Conservation (phyloP, 2,797 vertebrate species). For the Thalassophryne amazonica region DNA sequence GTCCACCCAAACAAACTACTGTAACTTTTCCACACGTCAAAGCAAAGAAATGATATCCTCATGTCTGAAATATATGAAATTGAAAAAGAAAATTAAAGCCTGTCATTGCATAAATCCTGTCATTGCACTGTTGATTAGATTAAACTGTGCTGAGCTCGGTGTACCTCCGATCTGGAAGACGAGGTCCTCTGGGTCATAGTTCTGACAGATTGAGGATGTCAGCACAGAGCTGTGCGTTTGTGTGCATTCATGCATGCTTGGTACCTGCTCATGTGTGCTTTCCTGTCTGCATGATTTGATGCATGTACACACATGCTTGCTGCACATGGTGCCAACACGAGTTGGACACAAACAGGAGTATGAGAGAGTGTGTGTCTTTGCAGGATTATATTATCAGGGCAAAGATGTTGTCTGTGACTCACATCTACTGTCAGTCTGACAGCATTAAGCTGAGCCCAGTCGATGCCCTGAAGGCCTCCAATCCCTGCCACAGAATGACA, state of each 20-base stretch:
- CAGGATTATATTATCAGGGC: constrained; percentile 39
- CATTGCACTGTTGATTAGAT: constrained; percentile 65
- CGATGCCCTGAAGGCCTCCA: constrained; percentile 58
- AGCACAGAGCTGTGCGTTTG: constrained; percentile 11
- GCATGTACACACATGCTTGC: too few species aligned
- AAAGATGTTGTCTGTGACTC: constrained; percentile 62
- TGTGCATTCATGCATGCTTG: not conserved
- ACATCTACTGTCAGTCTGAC: constrained; percentile 67
- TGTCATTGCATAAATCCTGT: constrained; percentile 59
- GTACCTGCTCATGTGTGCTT: not conserved
- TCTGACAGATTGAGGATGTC: constrained; percentile 74
- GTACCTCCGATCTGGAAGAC: constrained; percentile 52
- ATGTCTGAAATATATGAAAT: constrained; percentile 54
- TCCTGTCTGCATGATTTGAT: not conserved
- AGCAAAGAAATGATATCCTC: constrained; percentile 49
- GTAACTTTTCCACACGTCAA: constrained; percentile 28
- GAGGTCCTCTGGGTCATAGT: constrained; percentile 60
- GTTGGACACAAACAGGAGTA: too few species aligned
- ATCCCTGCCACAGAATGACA: constrained; percentile 38
- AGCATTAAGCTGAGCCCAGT: constrained; percentile 63
- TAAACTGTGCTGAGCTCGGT: constrained; percentile 56
- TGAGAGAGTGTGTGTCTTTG: constrained; percentile 17
- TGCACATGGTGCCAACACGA: too few species aligned
- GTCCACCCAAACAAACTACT: constrained; percentile 29
- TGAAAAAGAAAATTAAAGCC: constrained; percentile 29